Evolutionary conservation across 2,797 vertebrate species (phyloP), one percentile per base, ranked within the genome.

Genomic region (Parotocinclus haroldoi): DNA sequence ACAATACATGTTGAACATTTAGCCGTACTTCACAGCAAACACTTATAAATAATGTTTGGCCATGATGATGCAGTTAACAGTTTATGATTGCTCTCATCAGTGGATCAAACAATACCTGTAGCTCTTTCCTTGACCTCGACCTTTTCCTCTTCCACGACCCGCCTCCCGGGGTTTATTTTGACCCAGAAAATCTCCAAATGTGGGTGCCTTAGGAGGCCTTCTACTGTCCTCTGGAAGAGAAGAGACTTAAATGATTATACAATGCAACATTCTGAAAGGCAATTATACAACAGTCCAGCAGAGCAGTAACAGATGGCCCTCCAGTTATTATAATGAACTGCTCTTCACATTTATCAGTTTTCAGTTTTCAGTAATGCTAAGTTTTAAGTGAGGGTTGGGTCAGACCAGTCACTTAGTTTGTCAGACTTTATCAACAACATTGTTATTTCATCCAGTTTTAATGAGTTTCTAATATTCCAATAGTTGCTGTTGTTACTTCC

Each of bases 111-210:
- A 38, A 38, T 1, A 96, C 95, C 93, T 97, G 87, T 96, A 96
- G 71, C 87, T 86, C 0, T 85, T 89, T 62, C 79, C 90, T 81
- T 84, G 89, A 46, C 83, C 84, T 55, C 81, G 76, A 17, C 86
- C 82, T 58, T 62, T 79, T 2, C 85, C 89, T 57, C 79, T 76
- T 65, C 77, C 80, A 45, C 84, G 84, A 6, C 88, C 85, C 5
- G 85, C 83, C 11, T 82, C 84, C 12, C 58, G 75, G 5, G 74
- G 38, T 81, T 62, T 48, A 65, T 83, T 87, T 54, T 91, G 89
- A 0, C 89, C 83, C 63, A 96, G 66, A 80, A 94, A 95, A 66
- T 96, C 93, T 0, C 89, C 92, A 10, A 95, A 93, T 0, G 90
- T 93, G 0, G 91, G 87, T 0, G 65, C 77, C 59, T 91, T 94